Evolutionary conservation across 1,140 invertebrate species (phyloP), one percentile per base, ranked within the genome.

Genomic region (Andrena cerasifolii): DNA sequence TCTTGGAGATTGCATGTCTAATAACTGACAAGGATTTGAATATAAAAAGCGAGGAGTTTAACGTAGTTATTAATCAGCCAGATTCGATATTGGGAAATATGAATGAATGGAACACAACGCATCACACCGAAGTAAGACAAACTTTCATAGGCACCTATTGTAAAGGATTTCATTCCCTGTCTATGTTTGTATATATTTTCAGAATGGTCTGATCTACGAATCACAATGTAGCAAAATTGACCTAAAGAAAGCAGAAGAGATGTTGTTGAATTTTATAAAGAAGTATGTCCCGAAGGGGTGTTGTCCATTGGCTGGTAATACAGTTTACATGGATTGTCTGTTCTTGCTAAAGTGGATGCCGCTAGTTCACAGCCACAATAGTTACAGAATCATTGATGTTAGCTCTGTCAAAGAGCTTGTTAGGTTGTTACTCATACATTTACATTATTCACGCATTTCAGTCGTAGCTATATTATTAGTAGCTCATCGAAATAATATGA

Each of bases 361-460:
- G 0, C 91, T 82, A 47, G 88, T 98, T 18, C 88, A 96, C 87
- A 87, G 95, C 14, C 97, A 98, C 91, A 93, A 99, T 70, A 98
- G 99, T 92, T 99, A 99, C 92, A 94, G 98, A 87, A 96, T 98
- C 28, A 95, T 99, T 65, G 98, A 99, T 94, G 98, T 99, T 5
- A 97, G 96, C 43, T 95, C 96, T 3, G 92, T 99, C 1, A 99
- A 99, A 91, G 98, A 99, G 93, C 87, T 99, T 28, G 92, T 91
- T 56, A 94, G 90, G 94, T 94, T 4, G 91, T 28, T 16, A 24
- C 6, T 84, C 21, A 14, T 21, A 6, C 7, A 51, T 58, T 58
- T 61, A 21, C 53, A 18, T 4, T 58, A 10, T 53, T 43, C 47
- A 10, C 31, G 10, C 8, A 51, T 3, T 31, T 28, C 24, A 12